Conservation (phyloP, 1,140 invertebrate genomes). For the Phthorimaea operculella region DNA sequence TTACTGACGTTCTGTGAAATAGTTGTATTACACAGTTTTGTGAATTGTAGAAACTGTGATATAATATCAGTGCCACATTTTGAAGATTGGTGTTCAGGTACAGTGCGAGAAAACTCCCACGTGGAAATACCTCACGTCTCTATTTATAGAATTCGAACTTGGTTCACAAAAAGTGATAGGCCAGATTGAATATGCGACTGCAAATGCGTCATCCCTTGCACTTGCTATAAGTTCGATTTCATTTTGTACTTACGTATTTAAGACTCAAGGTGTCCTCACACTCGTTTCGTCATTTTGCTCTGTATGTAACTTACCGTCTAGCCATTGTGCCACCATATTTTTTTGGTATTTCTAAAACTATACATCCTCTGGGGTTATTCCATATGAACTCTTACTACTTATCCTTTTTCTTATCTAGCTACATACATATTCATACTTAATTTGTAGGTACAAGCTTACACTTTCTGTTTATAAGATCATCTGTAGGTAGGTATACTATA, state of each 20-base stretch:
- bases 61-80: slow-evolving; percentile 47
- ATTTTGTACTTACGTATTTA: background rate
- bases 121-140: slow-evolving; percentile 63
- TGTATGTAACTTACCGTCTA: background rate
- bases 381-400: too few species aligned
- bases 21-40: slow-evolving; percentile 28
- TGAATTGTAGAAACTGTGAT: slow-evolving; percentile 40
- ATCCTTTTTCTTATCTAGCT: too few species aligned
- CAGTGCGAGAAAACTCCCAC: slow-evolving; percentile 55
- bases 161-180: slow-evolving; percentile 53
- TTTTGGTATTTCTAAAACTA: background rate
- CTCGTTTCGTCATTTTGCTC: background rate
- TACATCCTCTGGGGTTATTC: too few species aligned
- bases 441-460: too few species aligned
- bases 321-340: background rate
- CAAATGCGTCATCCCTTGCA: background rate
- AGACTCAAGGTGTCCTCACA: background rate
- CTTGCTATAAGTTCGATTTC: background rate
- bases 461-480: too few species aligned
- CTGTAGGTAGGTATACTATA: too few species aligned
- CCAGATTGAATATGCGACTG: slow-evolving; percentile 20
- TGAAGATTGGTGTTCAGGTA: slow-evolving; percentile 51
- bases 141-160: slow-evolving; percentile 62
- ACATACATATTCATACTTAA: too few species aligned
- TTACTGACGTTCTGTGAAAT: slow-evolving; percentile 26